Conservation (phyloP, 2,888 invertebrate genomes). For the Thera britannica region DNA sequence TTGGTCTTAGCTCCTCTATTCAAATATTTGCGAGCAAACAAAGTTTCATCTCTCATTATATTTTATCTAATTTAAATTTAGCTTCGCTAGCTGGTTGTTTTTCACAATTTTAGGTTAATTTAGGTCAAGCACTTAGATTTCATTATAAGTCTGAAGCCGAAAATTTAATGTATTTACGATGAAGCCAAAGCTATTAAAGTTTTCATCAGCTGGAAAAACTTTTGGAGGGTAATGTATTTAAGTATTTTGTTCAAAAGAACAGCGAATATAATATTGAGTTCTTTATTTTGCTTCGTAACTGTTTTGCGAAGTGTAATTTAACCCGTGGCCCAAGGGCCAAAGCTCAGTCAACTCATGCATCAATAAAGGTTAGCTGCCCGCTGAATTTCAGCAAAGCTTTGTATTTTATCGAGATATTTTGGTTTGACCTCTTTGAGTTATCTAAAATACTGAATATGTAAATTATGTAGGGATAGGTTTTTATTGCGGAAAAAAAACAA, state of each 20-base stretch:
- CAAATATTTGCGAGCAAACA: too few relatives aligned
- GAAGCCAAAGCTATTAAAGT: slow-evolving; percentile 25
- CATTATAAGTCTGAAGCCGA: too few relatives aligned
- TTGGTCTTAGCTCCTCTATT: too few relatives aligned
- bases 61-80: too few relatives aligned
- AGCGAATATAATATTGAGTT: slow-evolving; percentile 33
- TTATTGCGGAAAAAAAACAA: too few relatives aligned
- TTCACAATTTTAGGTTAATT: too few relatives aligned
- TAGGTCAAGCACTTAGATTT: too few relatives aligned
- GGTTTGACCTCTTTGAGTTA: slow-evolving; percentile 31
- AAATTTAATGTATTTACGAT: slow-evolving; percentile 10
- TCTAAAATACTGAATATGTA: not conserved
- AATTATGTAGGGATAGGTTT: not conserved
- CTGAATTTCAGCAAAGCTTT: slow-evolving; percentile 37
- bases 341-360: slow-evolving; percentile 42
- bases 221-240: slow-evolving; percentile 12
- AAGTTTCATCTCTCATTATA: too few relatives aligned
- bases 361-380: slow-evolving; percentile 40
- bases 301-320: slow-evolving; percentile 36
- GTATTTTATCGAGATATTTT: slow-evolving; percentile 40
- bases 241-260: slow-evolving; percentile 28
- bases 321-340: slow-evolving; percentile 33
- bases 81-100: too few relatives aligned
- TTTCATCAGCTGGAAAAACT: slow-evolving; percentile 29
- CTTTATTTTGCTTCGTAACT: slow-evolving; percentile 37